phyloP scores from a whole-genome alignment of 2,797 vertebrate species.

The Cryptoprocta ferox region DNA sequence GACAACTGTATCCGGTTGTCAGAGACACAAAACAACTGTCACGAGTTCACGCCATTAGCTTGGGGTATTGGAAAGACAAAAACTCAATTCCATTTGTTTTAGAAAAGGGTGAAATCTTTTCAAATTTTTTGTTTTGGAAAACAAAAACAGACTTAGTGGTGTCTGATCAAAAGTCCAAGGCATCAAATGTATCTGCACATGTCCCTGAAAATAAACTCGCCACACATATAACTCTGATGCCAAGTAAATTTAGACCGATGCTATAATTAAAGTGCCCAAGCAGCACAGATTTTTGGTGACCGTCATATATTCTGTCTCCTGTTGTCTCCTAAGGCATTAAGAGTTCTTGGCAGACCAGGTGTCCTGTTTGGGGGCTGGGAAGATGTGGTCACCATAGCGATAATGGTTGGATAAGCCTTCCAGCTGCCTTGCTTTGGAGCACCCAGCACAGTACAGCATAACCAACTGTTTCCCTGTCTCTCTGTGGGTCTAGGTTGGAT shows the following conservation, averaged over 20 bases:
- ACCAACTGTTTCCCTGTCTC: not conserved
- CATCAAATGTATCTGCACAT: not conserved
- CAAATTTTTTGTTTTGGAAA: too few species aligned
- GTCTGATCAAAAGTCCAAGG: not conserved
- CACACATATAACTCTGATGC: fast-evolving
- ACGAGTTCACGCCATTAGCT: fast-evolving
- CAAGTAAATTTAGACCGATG: not conserved
- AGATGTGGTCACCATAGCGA: fast-evolving
- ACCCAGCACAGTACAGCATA: fast-evolving
- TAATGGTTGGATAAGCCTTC: fast-evolving
- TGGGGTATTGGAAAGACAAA: not conserved
- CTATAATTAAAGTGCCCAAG: not conserved
- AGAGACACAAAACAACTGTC: not conserved
- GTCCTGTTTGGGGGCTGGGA: not conserved
- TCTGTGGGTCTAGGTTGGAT: not conserved
- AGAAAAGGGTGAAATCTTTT: not conserved
- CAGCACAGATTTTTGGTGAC: not conserved
- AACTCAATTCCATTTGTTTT: not conserved
- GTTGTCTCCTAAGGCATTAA: not conserved
- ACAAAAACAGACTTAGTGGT: not conserved
- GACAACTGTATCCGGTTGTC: fast-evolving
- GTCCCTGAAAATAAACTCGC: not conserved
- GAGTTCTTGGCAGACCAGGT: not conserved
- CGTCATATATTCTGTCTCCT: not conserved
- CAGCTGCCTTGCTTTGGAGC: not conserved